Base-by-base conservation (phyloP, 2,797 vertebrate species). In the Meriones psammophilus region DNA sequence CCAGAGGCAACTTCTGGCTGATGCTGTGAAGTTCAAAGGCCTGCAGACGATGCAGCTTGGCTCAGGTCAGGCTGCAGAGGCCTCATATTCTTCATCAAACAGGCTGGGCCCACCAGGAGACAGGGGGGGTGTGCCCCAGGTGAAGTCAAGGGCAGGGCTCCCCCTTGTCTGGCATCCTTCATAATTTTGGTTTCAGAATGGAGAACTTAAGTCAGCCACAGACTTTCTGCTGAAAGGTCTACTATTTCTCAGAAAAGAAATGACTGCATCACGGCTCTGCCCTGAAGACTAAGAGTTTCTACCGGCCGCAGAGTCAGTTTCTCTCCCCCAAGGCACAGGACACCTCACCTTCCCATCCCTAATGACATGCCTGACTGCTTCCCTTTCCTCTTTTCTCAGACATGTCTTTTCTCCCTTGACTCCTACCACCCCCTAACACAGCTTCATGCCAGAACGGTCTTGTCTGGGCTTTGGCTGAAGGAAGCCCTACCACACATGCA, bases 1-100 rank as follows among this genome's bases (percentile, higher is more conserved):
- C 94, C 92, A 76, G 69, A 92, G 92, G 79, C 97, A 96, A 66
- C 74, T 94, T 78, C 96, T 95, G 95, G 88, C 92, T 68, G 86
- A 64, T 28, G 9, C 62, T 30, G 18, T 20, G 36, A 26, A 66
- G 74, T 95, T 96, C 96, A 96, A 93, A 96, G 95, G 58, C 56
- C 86, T 89, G 60, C 14, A 28, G 86, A 71, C 42, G 66, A 71
- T 85, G 95, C 17, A 66, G 88, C 79, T 81, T 50, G 17, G 89
- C 80, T 66, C 64, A 56, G 69, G 64, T 66, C 83, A 79, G 85
- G 3, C 50, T 6, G 3, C 4, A 71, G 58, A 92, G n/a, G 54
- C n/a, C 71, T 91, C 36, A 58, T 50, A 33, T n/a, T 30, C 86
- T 71, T 36, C 50, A 73, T 42, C 50, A 73, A 64, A 89, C 83